These are phyloP conservation scores for Hipparchia sbordonii DNA, from an alignment of 2,888 invertebrate genomes.

Conservation along the genomic window DNA sequence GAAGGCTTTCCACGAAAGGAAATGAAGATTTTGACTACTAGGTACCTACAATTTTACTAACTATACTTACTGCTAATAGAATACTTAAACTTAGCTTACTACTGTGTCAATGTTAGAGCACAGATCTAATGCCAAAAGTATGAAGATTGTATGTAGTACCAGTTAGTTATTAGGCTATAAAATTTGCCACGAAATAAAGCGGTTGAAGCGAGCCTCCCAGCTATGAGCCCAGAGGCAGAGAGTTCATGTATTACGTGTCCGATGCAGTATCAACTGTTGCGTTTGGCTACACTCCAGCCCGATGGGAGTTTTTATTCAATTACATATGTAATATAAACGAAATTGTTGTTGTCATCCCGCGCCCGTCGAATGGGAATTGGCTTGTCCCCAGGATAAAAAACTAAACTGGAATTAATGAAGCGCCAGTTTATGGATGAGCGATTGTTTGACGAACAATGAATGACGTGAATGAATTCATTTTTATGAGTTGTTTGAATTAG, in stretches of 20 bases:
- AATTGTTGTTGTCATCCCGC: slow-evolving; percentile 35
- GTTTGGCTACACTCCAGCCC: slow-evolving; percentile 44
- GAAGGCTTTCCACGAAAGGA: too few species aligned
- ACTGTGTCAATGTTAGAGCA: too few species aligned
- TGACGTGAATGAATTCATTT: neutral
- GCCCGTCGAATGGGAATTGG: slow-evolving; percentile 26
- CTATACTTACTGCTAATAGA: too few species aligned
- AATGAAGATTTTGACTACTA: too few species aligned
- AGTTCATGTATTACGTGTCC: slow-evolving; percentile 28
- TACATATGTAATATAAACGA: slow-evolving; percentile 44
- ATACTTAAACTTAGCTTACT: too few species aligned
- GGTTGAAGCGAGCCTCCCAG: slow-evolving; percentile 30
- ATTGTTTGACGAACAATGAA: neutral
- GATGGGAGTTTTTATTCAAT: slow-evolving; percentile 42
- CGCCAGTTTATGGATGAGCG: neutral
- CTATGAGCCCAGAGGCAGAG: slow-evolving; percentile 8
- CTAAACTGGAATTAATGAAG: slow-evolving; percentile 7
- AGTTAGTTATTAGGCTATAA: slow-evolving; percentile 20
- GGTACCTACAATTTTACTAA: too few species aligned
- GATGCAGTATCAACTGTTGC: slow-evolving; percentile 45
- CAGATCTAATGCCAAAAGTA: neutral
- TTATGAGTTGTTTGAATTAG: too few species aligned
- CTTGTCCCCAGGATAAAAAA: slow-evolving; percentile 22
- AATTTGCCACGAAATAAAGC: slow-evolving; percentile 28
- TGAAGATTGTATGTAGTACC: neutral